Evolutionary conservation across 2,797 vertebrate species (phyloP), one percentile per base, ranked within the genome.

Genomic region (Poecile montanus): DNA sequence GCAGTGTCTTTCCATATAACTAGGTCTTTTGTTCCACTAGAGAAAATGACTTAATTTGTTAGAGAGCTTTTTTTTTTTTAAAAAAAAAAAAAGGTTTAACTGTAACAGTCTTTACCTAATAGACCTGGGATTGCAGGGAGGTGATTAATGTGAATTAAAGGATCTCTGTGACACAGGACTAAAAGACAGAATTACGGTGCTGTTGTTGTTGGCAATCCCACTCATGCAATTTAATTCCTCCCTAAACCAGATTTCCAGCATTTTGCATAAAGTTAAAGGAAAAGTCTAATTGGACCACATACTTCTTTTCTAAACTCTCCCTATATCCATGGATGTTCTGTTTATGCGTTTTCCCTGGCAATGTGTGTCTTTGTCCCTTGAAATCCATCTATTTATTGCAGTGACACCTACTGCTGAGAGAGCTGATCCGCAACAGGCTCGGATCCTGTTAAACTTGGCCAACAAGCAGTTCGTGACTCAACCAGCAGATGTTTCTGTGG

Each of bases 371-470:
- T 84, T 93, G 93, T 97, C 96, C 94, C 95, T 94, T 62, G 88
- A 95, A 97, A 97, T 92, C 95, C 88, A 91, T 97, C 95, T 96
- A 97, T 97, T 93, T 95, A 91, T 97, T 97, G 92, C 76, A 92
- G 92, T 95, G 96, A 96, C 93, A 96, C 96, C 96, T 97, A 97
- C 92, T 93, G 93, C 97, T 97, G 96, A 96, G 95, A 96, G 92
- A 97, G 95, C 95, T 95, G 96, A 97, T 97, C 96, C 97, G 93
- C 96, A 93, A 67, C 97, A 97, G 96, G 96, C 93, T 94, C 72
- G 20, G 89, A 85, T 95, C 61, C 97, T 96, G 96, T 95, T 95
- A 88, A 94, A 95, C 91, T 92, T 96, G 93, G 97, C 96, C 91
- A 93, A 92, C 90, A 85, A 84, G 81, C 89, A 84, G 95, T 75